Conservation (phyloP, 1,140 invertebrate genomes). For the Ectropis grisescens region DNA sequence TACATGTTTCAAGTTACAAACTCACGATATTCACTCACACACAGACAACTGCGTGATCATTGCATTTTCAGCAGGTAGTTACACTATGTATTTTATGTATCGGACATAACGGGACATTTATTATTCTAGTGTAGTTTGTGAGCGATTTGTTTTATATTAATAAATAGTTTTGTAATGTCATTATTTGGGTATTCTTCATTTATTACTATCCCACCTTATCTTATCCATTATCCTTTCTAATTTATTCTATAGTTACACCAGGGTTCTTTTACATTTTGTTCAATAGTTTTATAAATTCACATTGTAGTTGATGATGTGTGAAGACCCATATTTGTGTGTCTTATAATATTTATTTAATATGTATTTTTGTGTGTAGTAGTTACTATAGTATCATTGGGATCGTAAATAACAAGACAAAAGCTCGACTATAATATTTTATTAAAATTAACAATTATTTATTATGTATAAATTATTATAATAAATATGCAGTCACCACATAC, state of each 20-base stretch:
- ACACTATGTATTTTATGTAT: conserved; percentile 43
- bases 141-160: conserved; percentile 62
- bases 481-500: conserved; percentile 39
- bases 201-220: conserved; percentile 34
- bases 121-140: conserved; percentile 57
- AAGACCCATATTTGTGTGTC: too few relatives aligned
- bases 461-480: conserved; percentile 47
- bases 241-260: too few relatives aligned
- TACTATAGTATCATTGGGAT: too few relatives aligned
- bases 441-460: conserved; percentile 45
- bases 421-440: conserved; percentile 49
- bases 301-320: too few relatives aligned
- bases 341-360: too few relatives aligned
- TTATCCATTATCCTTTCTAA: conserved; percentile 33
- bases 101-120: conserved; percentile 30
- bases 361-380: too few relatives aligned
- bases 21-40: conserved; percentile 1
- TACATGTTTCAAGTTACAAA: too few relatives aligned
- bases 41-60: background rate
- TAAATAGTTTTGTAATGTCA: conserved; percentile 62
- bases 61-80: conserved; percentile 18
- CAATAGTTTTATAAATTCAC: too few relatives aligned
- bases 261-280: too few relatives aligned
- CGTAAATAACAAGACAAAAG: too few relatives aligned
- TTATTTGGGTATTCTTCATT: conserved; percentile 47